Base-by-base conservation (phyloP, 2,888 invertebrate species). In the Pinctada fucata region DNA sequence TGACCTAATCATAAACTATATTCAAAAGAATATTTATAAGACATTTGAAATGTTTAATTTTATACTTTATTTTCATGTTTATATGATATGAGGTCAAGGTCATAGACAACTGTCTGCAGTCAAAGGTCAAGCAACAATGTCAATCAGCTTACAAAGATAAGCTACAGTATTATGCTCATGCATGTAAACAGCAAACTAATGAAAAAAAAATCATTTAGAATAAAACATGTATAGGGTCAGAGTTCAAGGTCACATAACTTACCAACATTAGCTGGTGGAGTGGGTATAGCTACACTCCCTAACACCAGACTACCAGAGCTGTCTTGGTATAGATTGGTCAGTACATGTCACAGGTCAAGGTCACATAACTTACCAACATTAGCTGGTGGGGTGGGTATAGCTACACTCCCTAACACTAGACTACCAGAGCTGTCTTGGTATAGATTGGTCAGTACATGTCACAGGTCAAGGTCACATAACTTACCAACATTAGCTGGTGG, bases 401-500 rank as follows among this genome's bases (percentile, higher is more conserved):
- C 85, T 0, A 86, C 84, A 6, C 78, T 79, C 3, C 90, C 91
- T 65, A 91, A 84, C 4, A 82, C 79, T 5, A 90, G 82, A 6
- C 85, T 85, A 3, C 88, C 87, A 31, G 86, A 79, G 4, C 86
- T 83, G 58, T 87, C 89, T 6, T 85, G 82, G 72, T 87, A 87
- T 58, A 91, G 74, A 4, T 85, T 82, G 16, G 83, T 81, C 3
- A 91, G 71, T 0, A 91, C 85, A 72, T 87, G 84, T 8, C 31
- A 31, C 0, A 31, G 31, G 0, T 31, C 31, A 31, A 31, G 31
- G 31, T 31, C 31, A 58, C 58, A 5, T 10, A 16, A 86, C 90
- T 86, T 82, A 91, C 91, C 91, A 69, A 90, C 86, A 86, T 90
- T 87, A 63, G 88, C 86, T 4, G 90, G 90, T 47, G 91, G 91